These are phyloP conservation scores for Sinosuthora webbiana DNA, from an alignment of 2,113 vertebrate genomes.

Conservation along the genomic window DNA sequence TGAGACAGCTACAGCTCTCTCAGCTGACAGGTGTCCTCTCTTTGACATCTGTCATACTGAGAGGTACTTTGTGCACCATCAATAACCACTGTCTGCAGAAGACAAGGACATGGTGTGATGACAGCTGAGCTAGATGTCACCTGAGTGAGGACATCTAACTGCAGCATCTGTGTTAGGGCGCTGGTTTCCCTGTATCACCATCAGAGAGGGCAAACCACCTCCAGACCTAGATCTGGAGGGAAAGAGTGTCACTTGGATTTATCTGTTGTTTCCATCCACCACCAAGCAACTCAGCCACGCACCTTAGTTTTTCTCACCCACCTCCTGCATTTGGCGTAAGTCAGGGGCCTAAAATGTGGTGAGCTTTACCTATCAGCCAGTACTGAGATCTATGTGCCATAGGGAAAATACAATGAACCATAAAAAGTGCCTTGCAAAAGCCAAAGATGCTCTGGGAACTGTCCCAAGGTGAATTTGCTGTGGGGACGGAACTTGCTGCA, in stretches of 20 bases:
- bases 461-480: slow-evolving; percentile 6
- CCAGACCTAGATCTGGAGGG: not conserved
- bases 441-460: not conserved
- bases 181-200: not conserved
- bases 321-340: not conserved
- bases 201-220: not conserved
- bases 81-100: not conserved
- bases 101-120: not conserved
- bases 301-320: not conserved
- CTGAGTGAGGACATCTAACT: not conserved
- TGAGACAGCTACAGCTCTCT: not conserved
- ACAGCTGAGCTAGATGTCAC: not conserved
- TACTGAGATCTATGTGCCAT: not conserved
- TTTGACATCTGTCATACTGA: not conserved
- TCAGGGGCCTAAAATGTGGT: not conserved
- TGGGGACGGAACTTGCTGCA: not conserved
- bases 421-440: not conserved
- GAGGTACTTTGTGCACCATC: not conserved
- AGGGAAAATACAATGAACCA: not conserved
- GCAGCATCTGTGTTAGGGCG: not conserved
- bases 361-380: not conserved
- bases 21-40: not conserved
- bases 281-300: accelerated
- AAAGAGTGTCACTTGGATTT: not conserved
- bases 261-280: not conserved